These are phyloP conservation scores for Anguilla obscura DNA, from an alignment of 2,797 vertebrate genomes.

Conservation along the genomic window DNA sequence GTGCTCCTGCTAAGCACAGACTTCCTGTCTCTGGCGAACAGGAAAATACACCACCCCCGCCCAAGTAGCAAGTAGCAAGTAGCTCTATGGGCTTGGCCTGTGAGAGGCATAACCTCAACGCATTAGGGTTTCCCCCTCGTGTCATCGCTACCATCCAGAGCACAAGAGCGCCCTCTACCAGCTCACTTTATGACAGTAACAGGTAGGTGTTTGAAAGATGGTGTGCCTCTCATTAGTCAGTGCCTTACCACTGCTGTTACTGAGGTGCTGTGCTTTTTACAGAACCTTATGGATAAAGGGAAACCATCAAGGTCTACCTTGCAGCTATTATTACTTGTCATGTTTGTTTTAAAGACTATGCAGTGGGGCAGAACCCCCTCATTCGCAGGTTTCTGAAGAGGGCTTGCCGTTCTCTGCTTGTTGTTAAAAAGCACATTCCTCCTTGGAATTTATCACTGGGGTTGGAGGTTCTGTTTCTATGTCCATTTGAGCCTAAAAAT, in stretches of 20 bases:
- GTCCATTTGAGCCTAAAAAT: constrained; percentile 16
- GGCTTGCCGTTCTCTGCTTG: too few species aligned
- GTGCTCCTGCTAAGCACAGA: too few species aligned
- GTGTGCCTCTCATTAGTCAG: background rate
- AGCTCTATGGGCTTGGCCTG: too few species aligned
- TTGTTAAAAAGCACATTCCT: too few species aligned
- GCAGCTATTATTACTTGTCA: background rate
- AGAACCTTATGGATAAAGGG: too few species aligned
- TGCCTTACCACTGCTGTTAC: too few species aligned
- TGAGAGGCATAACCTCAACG: too few species aligned
- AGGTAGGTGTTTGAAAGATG: background rate
- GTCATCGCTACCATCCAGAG: background rate
- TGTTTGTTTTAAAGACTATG: background rate
- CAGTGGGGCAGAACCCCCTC: background rate
- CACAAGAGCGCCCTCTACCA: background rate
- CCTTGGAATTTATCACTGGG: background rate
- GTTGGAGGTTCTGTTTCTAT: constrained; percentile 18
- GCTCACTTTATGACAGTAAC: background rate
- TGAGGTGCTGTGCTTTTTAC: too few species aligned
- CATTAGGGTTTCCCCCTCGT: background rate
- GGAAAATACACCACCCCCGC: too few species aligned
- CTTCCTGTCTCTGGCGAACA: too few species aligned
- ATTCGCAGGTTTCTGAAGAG: background rate
- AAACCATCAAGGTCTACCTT: background rate
- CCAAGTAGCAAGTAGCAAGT: too few species aligned